Percentiles rank a stretch among this genome's conserved stretches.
Conservation (phyloP, 2,797 vertebrate species). For the Columba guinea region DNA sequence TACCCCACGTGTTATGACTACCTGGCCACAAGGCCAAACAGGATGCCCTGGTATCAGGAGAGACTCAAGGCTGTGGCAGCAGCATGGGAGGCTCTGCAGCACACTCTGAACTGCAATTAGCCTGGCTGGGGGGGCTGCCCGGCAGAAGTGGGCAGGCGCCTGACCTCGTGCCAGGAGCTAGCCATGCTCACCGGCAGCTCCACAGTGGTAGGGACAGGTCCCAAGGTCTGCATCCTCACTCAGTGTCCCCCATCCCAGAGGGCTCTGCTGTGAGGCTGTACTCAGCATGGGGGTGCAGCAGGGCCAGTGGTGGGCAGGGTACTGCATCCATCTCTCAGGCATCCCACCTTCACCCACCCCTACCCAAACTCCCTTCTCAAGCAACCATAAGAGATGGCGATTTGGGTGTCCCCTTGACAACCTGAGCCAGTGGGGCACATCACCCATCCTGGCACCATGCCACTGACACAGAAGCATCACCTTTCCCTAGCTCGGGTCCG, state of each 20-base stretch:
- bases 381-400: not conserved
- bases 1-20: constrained; percentile 59
- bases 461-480: not conserved
- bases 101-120: not conserved
- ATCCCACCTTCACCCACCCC: not conserved
- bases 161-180: accelerated
- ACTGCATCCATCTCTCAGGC: not conserved
- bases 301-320: not conserved
- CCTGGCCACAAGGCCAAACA: constrained; percentile 58
- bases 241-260: not conserved
- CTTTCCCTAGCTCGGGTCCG: not conserved
- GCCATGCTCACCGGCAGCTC: accelerated
- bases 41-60: constrained; percentile 38
- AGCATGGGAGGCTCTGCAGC: not conserved
- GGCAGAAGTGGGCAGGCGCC: not conserved
- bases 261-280: not conserved
- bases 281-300: not conserved
- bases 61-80: constrained; percentile 53
- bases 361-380: not conserved
- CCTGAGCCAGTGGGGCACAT: not conserved
- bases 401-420: not conserved
- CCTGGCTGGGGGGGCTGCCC: not conserved
- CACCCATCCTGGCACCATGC: accelerated
- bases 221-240: accelerated
- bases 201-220: accelerated